Conservation (phyloP, 2,797 vertebrate genomes). For the Lutjanus campechanus region DNA sequence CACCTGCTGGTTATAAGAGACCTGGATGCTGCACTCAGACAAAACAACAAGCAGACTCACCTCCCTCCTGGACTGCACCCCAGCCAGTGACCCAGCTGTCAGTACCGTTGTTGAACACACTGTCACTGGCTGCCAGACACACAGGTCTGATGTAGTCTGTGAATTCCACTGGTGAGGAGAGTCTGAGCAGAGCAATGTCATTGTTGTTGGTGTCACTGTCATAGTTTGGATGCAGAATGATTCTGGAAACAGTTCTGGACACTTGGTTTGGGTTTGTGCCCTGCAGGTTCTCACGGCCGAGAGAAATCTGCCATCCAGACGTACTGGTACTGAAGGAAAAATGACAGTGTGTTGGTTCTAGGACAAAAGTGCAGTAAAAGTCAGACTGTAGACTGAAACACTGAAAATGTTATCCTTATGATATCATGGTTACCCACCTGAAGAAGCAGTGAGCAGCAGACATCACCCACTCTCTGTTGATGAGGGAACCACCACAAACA, state of each 20-base stretch:
- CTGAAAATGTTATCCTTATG: rapidly evolving
- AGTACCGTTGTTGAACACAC: conserved; percentile 68
- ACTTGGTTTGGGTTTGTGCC: conserved; percentile 27
- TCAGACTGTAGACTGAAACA: not conserved
- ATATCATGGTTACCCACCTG: conserved; percentile 13
- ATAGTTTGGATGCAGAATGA: conserved; percentile 65
- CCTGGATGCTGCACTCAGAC: not conserved
- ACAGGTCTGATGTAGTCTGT: conserved; percentile 83
- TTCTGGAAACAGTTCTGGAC: conserved; percentile 3
- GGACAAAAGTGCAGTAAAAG: not conserved
- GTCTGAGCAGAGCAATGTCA: conserved; percentile 75
- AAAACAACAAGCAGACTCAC: conserved; percentile 48
- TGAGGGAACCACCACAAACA: conserved; percentile 76
- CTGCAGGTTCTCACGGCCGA: conserved; percentile 54
- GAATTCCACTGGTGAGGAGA: conserved; percentile 73
- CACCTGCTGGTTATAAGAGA: not conserved
- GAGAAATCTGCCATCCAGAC: conserved; percentile 30
- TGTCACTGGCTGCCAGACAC: conserved; percentile 81
- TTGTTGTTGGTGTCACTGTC: conserved; percentile 27
- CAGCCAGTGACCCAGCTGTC: conserved; percentile 78
- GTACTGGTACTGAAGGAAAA: conserved; percentile 10
- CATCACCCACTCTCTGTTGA: conserved; percentile 77
- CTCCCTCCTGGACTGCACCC: conserved; percentile 59
- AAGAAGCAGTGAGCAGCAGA: conserved; percentile 74
- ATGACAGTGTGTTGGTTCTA: not conserved